phyloP scores from a whole-genome alignment of 2,797 vertebrate species.

The Arremon brunneinucha region DNA sequence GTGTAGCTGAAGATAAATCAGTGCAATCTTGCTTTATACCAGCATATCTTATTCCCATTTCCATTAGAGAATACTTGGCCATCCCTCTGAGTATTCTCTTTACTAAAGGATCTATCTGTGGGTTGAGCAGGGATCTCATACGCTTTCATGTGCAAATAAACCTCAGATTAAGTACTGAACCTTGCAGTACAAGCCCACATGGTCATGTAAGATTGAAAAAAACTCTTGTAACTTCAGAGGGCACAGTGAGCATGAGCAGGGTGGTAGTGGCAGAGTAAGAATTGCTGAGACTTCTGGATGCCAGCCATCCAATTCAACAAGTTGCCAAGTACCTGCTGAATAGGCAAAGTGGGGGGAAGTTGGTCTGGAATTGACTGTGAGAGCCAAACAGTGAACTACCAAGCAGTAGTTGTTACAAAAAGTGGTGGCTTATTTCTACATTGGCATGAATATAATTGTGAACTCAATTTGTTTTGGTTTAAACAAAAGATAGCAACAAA shows the following conservation, averaged over 20 bases:
- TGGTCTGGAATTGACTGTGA: background rate
- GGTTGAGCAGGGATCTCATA: background rate
- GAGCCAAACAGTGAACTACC: background rate
- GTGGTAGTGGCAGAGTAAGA: background rate
- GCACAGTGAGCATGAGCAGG: background rate
- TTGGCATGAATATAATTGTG: no score
- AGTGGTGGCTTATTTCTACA: background rate
- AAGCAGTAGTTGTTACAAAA: background rate
- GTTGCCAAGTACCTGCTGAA: background rate
- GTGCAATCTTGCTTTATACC: background rate
- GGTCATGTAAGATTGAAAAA: fast-evolving
- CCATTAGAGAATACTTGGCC: background rate
- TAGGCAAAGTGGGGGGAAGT: background rate
- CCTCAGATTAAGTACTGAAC: background rate
- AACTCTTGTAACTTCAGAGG: background rate
- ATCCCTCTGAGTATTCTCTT: background rate
- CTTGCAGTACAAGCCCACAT: fast-evolving
- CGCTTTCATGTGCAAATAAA: background rate
- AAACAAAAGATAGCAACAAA: background rate
- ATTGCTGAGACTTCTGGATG: background rate
- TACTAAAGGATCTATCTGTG: no score
- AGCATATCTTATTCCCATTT: background rate
- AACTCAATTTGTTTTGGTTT: background rate
- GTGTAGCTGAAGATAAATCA: background rate
- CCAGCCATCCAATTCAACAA: fast-evolving